A percentile compares a stretch with the other conserved stretches of the same genome.
Evolutionary conservation across 2,888 invertebrate genomes (phyloP).

Genomic region (Tridacna crocea): DNA sequence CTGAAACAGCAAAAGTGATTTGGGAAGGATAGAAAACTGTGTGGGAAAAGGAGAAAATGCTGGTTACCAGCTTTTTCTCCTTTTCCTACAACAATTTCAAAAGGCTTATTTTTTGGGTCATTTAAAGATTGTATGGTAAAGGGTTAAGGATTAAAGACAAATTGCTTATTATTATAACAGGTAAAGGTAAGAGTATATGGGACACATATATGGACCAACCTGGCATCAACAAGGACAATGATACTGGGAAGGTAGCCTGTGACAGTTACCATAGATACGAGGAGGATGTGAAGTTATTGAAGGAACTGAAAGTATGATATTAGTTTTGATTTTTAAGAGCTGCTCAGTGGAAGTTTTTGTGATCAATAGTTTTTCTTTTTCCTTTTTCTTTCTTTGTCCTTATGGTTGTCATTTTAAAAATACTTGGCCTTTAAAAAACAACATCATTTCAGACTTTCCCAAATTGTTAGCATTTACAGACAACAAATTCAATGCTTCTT

Average conservation of each 20-base stretch:
- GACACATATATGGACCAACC: conserved; percentile 87
- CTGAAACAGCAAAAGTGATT: no score
- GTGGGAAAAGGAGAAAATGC: no score
- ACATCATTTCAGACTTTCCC: no score
- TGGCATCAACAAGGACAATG: conserved; percentile 14
- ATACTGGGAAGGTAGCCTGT: conserved; percentile 85
- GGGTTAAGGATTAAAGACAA: not conserved
- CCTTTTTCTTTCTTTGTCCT: no score
- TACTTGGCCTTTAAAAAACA: no score
- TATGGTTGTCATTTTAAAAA: no score
- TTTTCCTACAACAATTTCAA: not conserved
- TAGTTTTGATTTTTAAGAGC: not conserved
- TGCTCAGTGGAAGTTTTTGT: not conserved
- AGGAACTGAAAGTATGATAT: conserved; percentile 85
- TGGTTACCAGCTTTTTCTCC: no score
- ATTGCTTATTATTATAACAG: conserved; percentile 76
- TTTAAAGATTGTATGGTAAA: not conserved
- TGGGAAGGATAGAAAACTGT: no score
- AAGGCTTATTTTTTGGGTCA: not conserved
- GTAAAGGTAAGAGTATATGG: conserved; percentile 50
- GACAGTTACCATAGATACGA: conserved; percentile 86
- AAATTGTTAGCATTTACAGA: no score
- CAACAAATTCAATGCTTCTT: no score
- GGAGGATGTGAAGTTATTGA: conserved; percentile 87
- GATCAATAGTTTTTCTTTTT: no score